Evolutionary conservation across 2,888 invertebrate species (phyloP).

Genomic region (Helleia helle): DNA sequence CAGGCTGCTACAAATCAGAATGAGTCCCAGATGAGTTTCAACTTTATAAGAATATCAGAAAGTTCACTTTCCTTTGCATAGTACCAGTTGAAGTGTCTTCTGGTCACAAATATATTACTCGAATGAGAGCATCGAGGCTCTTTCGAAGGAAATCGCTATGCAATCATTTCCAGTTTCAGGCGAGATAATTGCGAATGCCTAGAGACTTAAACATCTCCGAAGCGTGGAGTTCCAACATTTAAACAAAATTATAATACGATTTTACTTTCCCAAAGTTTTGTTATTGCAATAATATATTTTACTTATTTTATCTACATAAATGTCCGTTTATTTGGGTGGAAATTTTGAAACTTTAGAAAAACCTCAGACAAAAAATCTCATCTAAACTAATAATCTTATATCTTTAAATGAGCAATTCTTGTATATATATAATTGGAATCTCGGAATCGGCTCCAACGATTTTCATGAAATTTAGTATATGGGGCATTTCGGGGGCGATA

Average conservation of each 20-base stretch:
- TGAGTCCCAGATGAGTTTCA: not conserved
- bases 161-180: slow-evolving; percentile 21
- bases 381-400: too few species aligned
- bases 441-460: too few species aligned
- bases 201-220: slow-evolving; percentile 18
- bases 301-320: too few species aligned
- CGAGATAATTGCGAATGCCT: slow-evolving; percentile 24
- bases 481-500: too few species aligned
- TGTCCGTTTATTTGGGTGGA: too few species aligned
- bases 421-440: too few species aligned
- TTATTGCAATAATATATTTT: too few species aligned
- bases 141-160: slow-evolving; percentile 25
- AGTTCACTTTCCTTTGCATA: not conserved
- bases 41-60: not conserved
- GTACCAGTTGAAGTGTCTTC: not conserved
- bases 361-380: too few species aligned
- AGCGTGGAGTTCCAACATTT: slow-evolving; percentile 22
- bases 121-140: slow-evolving; percentile 20
- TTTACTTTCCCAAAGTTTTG: not conserved
- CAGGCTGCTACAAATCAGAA: not conserved
- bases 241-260: slow-evolving; percentile 21
- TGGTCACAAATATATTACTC: slow-evolving; percentile 10
- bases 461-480: too few species aligned
- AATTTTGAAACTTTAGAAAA: too few species aligned
- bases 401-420: too few species aligned